Evolutionary conservation across 2,797 vertebrate species (phyloP).

Genomic region (Rousettus madagascariensis): DNA sequence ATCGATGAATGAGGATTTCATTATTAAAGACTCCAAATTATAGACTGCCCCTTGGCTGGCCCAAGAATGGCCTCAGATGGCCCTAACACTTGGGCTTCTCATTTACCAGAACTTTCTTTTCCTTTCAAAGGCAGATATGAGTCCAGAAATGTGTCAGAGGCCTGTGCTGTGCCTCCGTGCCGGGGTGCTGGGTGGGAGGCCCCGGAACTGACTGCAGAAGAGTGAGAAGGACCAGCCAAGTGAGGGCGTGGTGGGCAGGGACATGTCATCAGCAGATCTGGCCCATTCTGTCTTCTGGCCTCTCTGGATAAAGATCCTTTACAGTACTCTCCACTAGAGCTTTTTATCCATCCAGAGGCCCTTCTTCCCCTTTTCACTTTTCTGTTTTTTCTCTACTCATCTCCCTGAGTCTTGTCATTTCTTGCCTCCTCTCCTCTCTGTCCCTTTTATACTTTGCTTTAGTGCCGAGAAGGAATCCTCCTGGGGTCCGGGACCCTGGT

Average conservation of each 20-base stretch:
- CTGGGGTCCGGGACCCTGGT: background rate
- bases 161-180: background rate
- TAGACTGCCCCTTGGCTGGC: background rate
- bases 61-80: background rate
- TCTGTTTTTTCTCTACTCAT: background rate
- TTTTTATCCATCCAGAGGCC: background rate
- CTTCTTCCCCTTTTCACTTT: background rate
- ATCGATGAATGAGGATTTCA: background rate
- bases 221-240: background rate
- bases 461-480: background rate
- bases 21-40: background rate
- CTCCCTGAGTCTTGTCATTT: background rate
- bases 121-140: background rate
- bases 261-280: background rate
- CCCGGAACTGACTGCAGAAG: background rate
- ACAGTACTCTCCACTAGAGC: background rate
- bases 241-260: accelerated
- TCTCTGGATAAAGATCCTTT: background rate
- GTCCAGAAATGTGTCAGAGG: slow-evolving; percentile 17
- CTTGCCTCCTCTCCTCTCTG: background rate
- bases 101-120: slow-evolving; percentile 43
- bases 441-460: background rate
- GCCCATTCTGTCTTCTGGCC: background rate
- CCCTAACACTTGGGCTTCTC: background rate
- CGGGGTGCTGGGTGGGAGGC: background rate